Evolutionary conservation across 2,113 vertebrate species (phyloP).

Genomic region (Tragelaphus strepsiceros): DNA sequence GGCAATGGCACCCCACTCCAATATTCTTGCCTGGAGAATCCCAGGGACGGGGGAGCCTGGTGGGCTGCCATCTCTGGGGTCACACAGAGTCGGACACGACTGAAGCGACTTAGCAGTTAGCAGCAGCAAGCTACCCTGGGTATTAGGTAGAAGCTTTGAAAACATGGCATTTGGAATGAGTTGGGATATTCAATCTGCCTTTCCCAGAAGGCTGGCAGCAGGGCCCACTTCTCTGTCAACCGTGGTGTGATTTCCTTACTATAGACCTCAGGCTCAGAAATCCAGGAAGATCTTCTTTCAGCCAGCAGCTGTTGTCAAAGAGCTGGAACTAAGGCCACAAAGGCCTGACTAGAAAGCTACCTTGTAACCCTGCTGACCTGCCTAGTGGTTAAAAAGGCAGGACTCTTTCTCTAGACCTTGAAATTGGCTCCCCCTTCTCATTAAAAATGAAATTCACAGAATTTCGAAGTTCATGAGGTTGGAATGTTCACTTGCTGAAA

Average conservation of each 20-base stretch:
- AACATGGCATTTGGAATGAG: neutral
- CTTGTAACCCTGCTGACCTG: neutral
- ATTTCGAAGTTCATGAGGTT: slow-evolving; percentile 36
- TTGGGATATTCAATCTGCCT: neutral
- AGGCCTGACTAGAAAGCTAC: neutral
- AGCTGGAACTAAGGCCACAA: neutral
- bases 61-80: no score
- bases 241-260: neutral
- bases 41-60: no score
- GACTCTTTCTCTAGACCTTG: neutral
- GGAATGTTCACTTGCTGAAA: slow-evolving; percentile 21
- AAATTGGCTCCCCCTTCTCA: slow-evolving; percentile 9
- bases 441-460: slow-evolving; percentile 53
- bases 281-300: slow-evolving; percentile 35
- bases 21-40: no score
- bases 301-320: neutral
- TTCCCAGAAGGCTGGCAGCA: neutral
- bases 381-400: slow-evolving; percentile 14
- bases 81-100: no score
- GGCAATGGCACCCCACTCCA: no score
- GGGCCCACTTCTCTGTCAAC: neutral
- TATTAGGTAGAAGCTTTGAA: slow-evolving; percentile 1
- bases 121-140: neutral
- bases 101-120: no score
- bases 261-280: neutral